Evolutionary conservation across 2,113 vertebrate genomes (phyloP), one percentile per base, ranked within the genome.

Genomic region (Brachirus orientalis): DNA sequence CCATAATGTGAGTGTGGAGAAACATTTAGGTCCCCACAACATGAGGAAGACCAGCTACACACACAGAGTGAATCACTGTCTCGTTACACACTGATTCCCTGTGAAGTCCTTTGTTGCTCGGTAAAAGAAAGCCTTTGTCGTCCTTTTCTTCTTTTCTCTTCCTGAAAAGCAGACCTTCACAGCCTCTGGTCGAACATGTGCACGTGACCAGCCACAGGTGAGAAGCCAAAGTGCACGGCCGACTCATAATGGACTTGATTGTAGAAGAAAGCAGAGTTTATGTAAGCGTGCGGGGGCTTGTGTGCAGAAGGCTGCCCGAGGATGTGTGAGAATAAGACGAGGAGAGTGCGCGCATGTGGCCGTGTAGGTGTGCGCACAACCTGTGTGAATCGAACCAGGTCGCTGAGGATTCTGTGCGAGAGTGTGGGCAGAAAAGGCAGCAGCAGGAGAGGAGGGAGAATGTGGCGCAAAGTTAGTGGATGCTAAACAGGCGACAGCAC

Each of bases 321-420:
- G 72, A 75, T 48, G 35, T 41, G 69, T 54, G 72, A 3, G 6
- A 60, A 38, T 6, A 48, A 65, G 63, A 54, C 13, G 44, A 55
- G 56, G 28, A 33, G 35, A 65, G 53, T 58, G 72, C 76, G 57
- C 28, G 75, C 40, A n/a, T n/a, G n/a, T n/a, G n/a, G 52, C 8
- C 7, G 72, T 75, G 81, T 69, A 62, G 72, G 80, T 75, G 70
- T 80, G 57, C 1, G 22, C 19, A 51, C 59, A 69, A 80, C 76
- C 60, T 80, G 52, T n/a, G n/a, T n/a, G n/a, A n/a, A n/a, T n/a
- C n/a, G n/a, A n/a, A n/a, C n/a, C n/a, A 54, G 53, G 72, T 48
- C 71, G 63, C 65, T 64, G 1, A 60, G 28, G 63, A 19, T 1
- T 72, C 55, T 66, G 72, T 56, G 66, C 6, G 72, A 47, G 52